Evolutionary conservation across 1,140 invertebrate genomes (phyloP), one percentile per base, ranked within the genome.

Genomic region (Penaeus chinensis): DNA sequence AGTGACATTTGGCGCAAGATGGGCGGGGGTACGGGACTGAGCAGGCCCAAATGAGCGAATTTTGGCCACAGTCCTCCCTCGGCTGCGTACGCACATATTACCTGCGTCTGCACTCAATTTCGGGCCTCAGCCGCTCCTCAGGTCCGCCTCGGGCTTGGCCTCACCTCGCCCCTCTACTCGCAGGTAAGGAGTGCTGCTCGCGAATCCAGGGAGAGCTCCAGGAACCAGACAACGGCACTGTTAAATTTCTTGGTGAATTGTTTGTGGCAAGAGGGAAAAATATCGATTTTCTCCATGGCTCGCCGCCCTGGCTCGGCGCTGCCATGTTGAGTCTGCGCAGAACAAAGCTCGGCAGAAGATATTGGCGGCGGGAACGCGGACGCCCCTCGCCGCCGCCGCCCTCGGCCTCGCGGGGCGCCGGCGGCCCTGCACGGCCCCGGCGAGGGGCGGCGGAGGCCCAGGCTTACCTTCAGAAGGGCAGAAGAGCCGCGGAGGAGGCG

Each of bases 241-340:
- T 81, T 82, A 85, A 89, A 86, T 85, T 82, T 89, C 88, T 79
- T 79, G 83, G 78, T 85, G 88, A 89, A 89, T 86, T 82, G 88
- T 85, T 86, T 85, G 83, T 89, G 84, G 80, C 66, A 86, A 89
- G 79, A 89, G 84, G 84, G 88, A 89, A 89, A 89, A 82, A 82
- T 89, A 89, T 89, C 78, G 88, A 89, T 89, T 89, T 89, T 86
- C 66, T 89, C 84, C 88, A 89, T 89, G 88, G 80, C 87, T 84
- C 20, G 60, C 54, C 54, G 54, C 87, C 62, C 81, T 88, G 89
- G 78, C 82, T 80, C 77, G 88, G 83, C 81, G 91, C 82, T 76
- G 90, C 91, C 91, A 93, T 93, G 91, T 93, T 93, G 93, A 93
- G 93, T 91, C 93, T 94, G 93, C 93, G 93, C 93, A 91, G 92